These are phyloP conservation scores for Rhagium mordax DNA, from an alignment of 2,888 invertebrate genomes.

Conservation along the genomic window DNA sequence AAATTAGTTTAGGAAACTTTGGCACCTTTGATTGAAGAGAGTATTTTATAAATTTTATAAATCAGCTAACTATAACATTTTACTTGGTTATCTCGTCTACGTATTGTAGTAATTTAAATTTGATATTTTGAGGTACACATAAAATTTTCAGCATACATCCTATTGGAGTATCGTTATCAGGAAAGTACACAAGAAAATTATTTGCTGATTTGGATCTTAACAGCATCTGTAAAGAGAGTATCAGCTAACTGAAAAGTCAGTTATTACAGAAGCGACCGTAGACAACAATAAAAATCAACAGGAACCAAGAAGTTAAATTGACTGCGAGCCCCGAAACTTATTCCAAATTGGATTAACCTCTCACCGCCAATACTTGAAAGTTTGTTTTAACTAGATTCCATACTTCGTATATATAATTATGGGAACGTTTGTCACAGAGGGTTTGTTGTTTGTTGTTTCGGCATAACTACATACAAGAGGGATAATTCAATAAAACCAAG, in stretches of 20 bases:
- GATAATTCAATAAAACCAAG: constrained; percentile 48
- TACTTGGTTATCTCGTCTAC: too few relatives aligned
- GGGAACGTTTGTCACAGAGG: constrained; percentile 48
- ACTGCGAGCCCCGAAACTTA: constrained; percentile 20
- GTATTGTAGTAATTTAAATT: too few relatives aligned
- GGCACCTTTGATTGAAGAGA: too few relatives aligned
- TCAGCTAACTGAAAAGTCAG: background rate
- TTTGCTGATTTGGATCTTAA: too few relatives aligned
- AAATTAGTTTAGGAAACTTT: too few relatives aligned
- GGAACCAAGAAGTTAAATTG: constrained; percentile 24
- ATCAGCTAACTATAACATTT: too few relatives aligned
- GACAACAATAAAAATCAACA: constrained; percentile 1
- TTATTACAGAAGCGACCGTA: background rate
- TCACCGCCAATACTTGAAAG: constrained; percentile 46
- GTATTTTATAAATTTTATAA: too few relatives aligned
- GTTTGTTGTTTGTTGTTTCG: constrained; percentile 49
- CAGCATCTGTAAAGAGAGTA: background rate
- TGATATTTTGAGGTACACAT: too few relatives aligned
- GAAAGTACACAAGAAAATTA: too few relatives aligned
- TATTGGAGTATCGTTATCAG: too few relatives aligned
- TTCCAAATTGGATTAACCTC: constrained; percentile 43
- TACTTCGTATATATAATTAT: constrained; percentile 47
- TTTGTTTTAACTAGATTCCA: constrained; percentile 50
- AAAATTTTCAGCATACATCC: too few relatives aligned
- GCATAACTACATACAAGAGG: constrained; percentile 31